A percentile compares a stretch with the other conserved stretches of the same genome.
Evolutionary conservation across 1,140 invertebrate species (phyloP).

Genomic region (Anagrus nilaparvatae): DNA sequence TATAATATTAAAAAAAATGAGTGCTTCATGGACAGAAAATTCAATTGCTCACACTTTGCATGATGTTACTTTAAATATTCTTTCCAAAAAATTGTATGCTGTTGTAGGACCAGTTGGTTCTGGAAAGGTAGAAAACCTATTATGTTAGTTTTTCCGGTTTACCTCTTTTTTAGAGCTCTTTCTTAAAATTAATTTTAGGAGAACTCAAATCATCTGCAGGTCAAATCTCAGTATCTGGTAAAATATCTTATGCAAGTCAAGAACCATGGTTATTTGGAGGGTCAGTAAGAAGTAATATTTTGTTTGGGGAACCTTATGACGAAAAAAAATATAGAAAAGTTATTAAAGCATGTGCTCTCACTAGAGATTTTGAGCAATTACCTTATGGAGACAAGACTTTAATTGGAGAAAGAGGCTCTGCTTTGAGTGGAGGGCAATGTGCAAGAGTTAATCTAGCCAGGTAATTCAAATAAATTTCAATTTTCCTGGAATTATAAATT

Average conservation of each 20-base stretch:
- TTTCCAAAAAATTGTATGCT: constrained; percentile 55
- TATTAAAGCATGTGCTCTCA: constrained; percentile 60
- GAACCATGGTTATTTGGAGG: constrained; percentile 53
- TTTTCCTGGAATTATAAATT: constrained; percentile 10
- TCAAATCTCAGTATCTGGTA: constrained; percentile 49
- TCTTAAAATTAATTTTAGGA: constrained; percentile 61
- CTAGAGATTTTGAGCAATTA: constrained; percentile 65
- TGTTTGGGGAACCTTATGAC: constrained; percentile 48
- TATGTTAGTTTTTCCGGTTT: not conserved
- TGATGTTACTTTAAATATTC: constrained; percentile 49
- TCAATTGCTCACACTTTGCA: constrained; percentile 50
- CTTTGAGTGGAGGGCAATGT: constrained; percentile 81
- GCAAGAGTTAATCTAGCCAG: constrained; percentile 76
- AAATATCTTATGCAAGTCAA: constrained; percentile 62
- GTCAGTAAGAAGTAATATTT: constrained; percentile 26
- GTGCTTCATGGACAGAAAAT: constrained; percentile 49
- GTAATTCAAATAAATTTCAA: constrained; percentile 10
- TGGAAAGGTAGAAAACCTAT: constrained; percentile 58
- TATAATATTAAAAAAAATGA: constrained; percentile 42
- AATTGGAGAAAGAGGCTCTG: constrained; percentile 75
- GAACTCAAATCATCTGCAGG: constrained; percentile 57
- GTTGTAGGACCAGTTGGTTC: constrained; percentile 69
- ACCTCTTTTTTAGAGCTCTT: constrained; percentile 50
- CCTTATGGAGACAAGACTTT: constrained; percentile 77
- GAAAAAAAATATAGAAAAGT: constrained; percentile 58